phyloP scores from a whole-genome alignment of 2,797 vertebrate genomes.

The Coracias cyanogaster region DNA sequence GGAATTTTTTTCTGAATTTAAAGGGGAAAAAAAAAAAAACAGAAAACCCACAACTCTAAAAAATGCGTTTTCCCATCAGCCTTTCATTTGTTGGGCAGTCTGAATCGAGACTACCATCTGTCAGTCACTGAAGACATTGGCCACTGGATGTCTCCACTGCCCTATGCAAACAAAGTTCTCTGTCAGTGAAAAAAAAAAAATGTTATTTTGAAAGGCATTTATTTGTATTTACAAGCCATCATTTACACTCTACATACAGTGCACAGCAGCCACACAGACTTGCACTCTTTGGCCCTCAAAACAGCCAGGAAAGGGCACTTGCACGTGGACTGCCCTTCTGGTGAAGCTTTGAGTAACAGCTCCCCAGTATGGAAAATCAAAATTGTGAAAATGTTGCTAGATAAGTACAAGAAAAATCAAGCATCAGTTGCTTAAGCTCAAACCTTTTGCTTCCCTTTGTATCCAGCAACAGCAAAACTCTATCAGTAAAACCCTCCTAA shows the following conservation, averaged over 20 bases:
- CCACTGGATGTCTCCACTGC: slow-evolving; percentile 70
- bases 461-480: not conserved
- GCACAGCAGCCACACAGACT: not conserved
- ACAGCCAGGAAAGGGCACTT: not conserved
- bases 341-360: not conserved
- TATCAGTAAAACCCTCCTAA: not conserved
- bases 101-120: not conserved
- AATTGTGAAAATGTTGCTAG: not conserved
- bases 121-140: not conserved
- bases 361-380: not conserved
- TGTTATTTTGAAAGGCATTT: not conserved
- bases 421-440: not conserved
- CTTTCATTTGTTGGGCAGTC: not conserved
- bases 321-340: not conserved
- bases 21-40: not conserved
- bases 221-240: not conserved
- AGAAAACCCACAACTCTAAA: accelerated
- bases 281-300: not conserved
- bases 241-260: not conserved
- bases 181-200: not conserved
- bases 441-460: not conserved
- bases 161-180: not conserved
- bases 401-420: not conserved
- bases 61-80: not conserved
- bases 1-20: not conserved